phyloP scores from a whole-genome alignment of 2,888 invertebrate species.

The Synergus umbraculus region DNA sequence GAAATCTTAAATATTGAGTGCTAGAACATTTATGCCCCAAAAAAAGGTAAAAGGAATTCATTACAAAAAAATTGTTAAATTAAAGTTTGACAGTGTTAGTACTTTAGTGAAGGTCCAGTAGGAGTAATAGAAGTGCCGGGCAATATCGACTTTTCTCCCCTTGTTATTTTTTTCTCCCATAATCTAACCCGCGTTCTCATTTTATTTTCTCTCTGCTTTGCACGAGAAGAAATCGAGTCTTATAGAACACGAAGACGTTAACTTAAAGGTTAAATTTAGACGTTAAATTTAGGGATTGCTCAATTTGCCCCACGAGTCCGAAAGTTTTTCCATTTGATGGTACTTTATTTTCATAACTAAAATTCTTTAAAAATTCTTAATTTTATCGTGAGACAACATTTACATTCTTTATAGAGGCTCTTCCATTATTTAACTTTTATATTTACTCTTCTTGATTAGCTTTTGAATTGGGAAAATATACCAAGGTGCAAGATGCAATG shows the following conservation, averaged over 20 bases:
- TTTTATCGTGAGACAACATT: no score
- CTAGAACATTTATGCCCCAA: no score
- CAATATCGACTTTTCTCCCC: constrained; percentile 23
- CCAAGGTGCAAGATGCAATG: not conserved
- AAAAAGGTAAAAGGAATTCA: not conserved
- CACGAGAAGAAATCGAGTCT: constrained; percentile 10
- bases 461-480: no score
- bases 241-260: constrained; percentile 3
- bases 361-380: no score
- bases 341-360: no score
- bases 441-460: no score
- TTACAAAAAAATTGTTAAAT: constrained; percentile 14
- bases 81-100: constrained; percentile 18
- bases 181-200: not conserved
- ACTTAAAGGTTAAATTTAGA: not conserved
- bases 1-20: not conserved
- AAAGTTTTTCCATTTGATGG: no score
- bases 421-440: no score
- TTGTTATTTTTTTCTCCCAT: constrained; percentile 10
- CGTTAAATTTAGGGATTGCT: no score
- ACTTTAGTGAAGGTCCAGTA: not conserved
- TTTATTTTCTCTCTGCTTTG: not conserved
- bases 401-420: no score
- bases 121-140: constrained; percentile 8
- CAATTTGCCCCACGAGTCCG: no score